A percentile compares a stretch with the other conserved stretches of the same genome.
These are phyloP conservation scores for Oncorhynchus masou DNA, from an alignment of 2,113 vertebrate genomes.

Conservation along the genomic window DNA sequence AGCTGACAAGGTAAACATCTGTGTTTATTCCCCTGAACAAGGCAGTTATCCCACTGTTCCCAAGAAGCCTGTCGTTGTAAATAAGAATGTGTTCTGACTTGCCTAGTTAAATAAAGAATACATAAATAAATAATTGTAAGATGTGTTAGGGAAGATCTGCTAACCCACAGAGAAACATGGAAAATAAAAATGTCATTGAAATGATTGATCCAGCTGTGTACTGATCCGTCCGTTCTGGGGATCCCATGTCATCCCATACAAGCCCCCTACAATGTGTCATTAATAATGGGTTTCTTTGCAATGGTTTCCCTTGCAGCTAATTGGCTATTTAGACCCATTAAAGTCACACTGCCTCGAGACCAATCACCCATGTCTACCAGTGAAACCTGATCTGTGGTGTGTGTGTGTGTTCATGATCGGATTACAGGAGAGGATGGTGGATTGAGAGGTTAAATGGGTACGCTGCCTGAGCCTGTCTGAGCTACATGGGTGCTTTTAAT, in stretches of 20 bases:
- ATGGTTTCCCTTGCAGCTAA: constrained; percentile 60
- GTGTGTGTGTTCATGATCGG: background rate
- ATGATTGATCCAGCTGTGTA: constrained; percentile 31
- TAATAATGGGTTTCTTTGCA: constrained; percentile 48
- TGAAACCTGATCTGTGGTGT: constrained; percentile 20
- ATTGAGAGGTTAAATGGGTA: constrained; percentile 50
- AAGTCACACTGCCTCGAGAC: constrained; percentile 60
- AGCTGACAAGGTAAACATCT: too few relatives aligned
- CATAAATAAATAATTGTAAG: background rate
- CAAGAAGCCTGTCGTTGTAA: too few relatives aligned
- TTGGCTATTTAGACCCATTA: constrained; percentile 63
- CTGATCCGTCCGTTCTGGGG: constrained; percentile 13
- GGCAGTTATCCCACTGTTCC: too few relatives aligned
- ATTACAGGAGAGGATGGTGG: background rate
- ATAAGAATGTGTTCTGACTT: too few relatives aligned
- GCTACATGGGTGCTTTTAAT: constrained; percentile 18
- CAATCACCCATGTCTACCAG: constrained; percentile 59
- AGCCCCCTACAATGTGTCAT: constrained; percentile 49
- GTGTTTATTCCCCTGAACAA: too few relatives aligned
- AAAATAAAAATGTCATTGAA: constrained; percentile 22
- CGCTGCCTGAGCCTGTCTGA: constrained; percentile 20
- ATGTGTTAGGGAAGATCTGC: background rate
- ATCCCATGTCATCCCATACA: constrained; percentile 29
- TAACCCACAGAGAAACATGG: constrained; percentile 7
- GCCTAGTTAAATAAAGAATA: too few relatives aligned